Evolutionary conservation across 37 sponge, comb jelly and placozoan species (phyloP).

Genomic region (Ephydatia muelleri): DNA sequence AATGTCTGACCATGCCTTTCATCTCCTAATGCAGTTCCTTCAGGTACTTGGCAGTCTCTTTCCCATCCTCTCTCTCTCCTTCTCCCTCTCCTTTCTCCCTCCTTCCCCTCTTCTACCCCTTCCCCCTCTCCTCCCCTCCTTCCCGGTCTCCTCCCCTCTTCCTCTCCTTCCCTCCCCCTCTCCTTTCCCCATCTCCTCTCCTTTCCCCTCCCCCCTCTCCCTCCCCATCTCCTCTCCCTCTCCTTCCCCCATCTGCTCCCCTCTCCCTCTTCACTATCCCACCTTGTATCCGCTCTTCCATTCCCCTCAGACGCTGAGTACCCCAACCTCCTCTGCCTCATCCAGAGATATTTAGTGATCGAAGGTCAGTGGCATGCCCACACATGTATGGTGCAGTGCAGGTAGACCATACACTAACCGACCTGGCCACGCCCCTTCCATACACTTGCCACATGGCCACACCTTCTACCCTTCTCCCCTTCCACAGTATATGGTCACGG

Average conservation of each 20-base stretch:
- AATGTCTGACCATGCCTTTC: slow-evolving; percentile 67
- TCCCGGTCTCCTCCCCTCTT: neutral
- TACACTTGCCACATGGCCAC: neutral
- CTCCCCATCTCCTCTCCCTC: slow-evolving; percentile 18
- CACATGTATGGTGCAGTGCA: no score
- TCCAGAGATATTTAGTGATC: slow-evolving; percentile 47
- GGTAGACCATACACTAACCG: no score
- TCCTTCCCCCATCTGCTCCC: neutral
- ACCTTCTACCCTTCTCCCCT: neutral
- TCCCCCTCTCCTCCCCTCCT: neutral
- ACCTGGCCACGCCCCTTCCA: neutral
- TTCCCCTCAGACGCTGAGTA: no score
- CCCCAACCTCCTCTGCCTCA: slow-evolving; percentile 36
- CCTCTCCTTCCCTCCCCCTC: neutral
- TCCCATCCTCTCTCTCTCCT: neutral
- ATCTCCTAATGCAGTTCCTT: slow-evolving; percentile 67
- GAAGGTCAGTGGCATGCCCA: slow-evolving; percentile 37
- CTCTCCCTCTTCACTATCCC: neutral
- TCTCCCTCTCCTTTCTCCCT: neutral
- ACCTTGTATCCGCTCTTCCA: no score
- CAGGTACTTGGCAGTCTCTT: slow-evolving; percentile 43
- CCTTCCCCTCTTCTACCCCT: neutral
- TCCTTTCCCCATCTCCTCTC: neutral
- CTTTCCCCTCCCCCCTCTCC: slow-evolving; percentile 11
- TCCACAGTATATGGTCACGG: slow-evolving; percentile 31